phyloP scores from a whole-genome alignment of 2,888 invertebrate genomes.

The Coelinius sp. region DNA sequence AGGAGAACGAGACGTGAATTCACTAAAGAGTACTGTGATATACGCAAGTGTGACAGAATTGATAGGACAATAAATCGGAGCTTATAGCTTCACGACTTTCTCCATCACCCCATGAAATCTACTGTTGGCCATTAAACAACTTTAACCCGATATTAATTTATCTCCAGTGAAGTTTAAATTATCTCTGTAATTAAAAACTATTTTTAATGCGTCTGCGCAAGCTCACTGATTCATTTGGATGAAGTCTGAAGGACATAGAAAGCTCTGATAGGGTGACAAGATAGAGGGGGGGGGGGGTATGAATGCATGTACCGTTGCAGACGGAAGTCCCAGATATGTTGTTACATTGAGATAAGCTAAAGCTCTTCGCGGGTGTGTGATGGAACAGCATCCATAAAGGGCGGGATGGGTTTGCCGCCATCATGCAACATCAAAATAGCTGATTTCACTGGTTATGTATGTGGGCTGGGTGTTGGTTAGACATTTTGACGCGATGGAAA shows the following conservation, averaged over 20 bases:
- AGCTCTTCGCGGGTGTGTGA: slow-evolving; percentile 61
- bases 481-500: slow-evolving; percentile 16
- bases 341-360: slow-evolving; percentile 69
- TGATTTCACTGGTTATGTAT: slow-evolving; percentile 45
- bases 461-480: background rate
- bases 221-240: slow-evolving; percentile 29
- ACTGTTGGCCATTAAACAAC: slow-evolving; percentile 8
- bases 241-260: slow-evolving; percentile 43
- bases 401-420: slow-evolving; percentile 53
- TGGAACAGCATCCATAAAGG: slow-evolving; percentile 67
- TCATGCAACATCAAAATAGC: slow-evolving; percentile 64
- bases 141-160: background rate
- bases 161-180: background rate
- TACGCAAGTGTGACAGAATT: slow-evolving; percentile 18
- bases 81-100: background rate
- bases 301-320: slow-evolving; percentile 48
- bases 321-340: slow-evolving; percentile 67
- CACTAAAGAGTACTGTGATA: slow-evolving; percentile 2
- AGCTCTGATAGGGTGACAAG: slow-evolving; percentile 2
- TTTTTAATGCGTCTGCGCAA: slow-evolving; percentile 22
- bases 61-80: slow-evolving; percentile 25
- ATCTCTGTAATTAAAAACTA: background rate
- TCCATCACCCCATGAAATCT: background rate
- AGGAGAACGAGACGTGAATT: slow-evolving; percentile 15
- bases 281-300: slow-evolving; percentile 30